These are phyloP conservation scores for Tigriopus californicus DNA, from an alignment of 2,888 invertebrate genomes.

Conservation along the genomic window DNA sequence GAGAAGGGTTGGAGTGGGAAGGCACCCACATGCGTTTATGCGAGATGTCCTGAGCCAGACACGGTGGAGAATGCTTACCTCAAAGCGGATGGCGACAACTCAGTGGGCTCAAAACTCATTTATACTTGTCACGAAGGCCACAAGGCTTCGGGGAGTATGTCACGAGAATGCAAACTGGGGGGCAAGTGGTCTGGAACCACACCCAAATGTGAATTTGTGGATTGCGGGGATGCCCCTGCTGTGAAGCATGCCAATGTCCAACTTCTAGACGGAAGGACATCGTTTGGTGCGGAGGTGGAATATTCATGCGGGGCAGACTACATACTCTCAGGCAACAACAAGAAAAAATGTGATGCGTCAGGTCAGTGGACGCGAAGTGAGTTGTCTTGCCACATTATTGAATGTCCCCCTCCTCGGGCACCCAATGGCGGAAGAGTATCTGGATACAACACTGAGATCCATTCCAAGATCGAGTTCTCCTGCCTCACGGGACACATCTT, in stretches of 20 bases:
- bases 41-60: slow-evolving; percentile 18
- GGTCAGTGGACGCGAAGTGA: slow-evolving; percentile 22
- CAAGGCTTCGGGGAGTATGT: slow-evolving; percentile 20
- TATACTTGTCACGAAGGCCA: slow-evolving; percentile 22
- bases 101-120: slow-evolving; percentile 13
- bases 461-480: slow-evolving; percentile 61
- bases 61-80: slow-evolving; percentile 19
- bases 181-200: slow-evolving; percentile 22
- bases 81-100: not conserved
- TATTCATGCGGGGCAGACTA: slow-evolving; percentile 68
- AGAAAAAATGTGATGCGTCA: slow-evolving; percentile 23
- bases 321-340: slow-evolving; percentile 48
- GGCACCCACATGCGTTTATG: slow-evolving; percentile 34
- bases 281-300: slow-evolving; percentile 51
- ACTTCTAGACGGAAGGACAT: slow-evolving; percentile 49
- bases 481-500: slow-evolving; percentile 67
- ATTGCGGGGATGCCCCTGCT: slow-evolving; percentile 23
- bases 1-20: slow-evolving; percentile 55
- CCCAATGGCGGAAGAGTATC: slow-evolving; percentile 68
- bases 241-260: slow-evolving; percentile 22
- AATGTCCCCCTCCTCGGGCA: slow-evolving; percentile 70
- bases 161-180: slow-evolving; percentile 21
- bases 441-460: slow-evolving; percentile 71
- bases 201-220: slow-evolving; percentile 30
- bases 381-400: slow-evolving; percentile 56